Evolutionary conservation across 2,888 invertebrate species (phyloP), one percentile per base, ranked within the genome.

Genomic region (Scaptodrosophila latifasciaeformis): DNA sequence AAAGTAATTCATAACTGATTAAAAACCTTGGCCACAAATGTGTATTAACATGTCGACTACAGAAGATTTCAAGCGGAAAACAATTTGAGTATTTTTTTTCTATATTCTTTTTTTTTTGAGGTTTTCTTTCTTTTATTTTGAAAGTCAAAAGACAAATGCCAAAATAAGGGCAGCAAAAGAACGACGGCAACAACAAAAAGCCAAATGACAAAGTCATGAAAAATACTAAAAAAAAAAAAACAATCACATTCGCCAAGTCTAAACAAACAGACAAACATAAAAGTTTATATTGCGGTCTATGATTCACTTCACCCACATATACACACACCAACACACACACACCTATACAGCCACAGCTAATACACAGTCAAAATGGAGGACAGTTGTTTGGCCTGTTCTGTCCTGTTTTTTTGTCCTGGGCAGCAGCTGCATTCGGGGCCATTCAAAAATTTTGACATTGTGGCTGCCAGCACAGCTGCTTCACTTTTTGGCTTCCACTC

Each of bases 261-360:
- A 37, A 42, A 42, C 40, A 43, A 21, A 63, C 49, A 52, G 65
- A 76, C 79, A 69, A 74, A 74, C 79, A 74, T 74, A 78, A 78
- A 74, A 78, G 69, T 74, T 78, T 74, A 74, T 74, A 74, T 74
- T 74, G 74, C 74, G 74, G 74, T 74, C 79, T 76, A 75, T 79
- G 74, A 72, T 72, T 79, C 72, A 72, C 69, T 65, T 7, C 43
- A 27, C 35, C 39, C 46, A 18, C 34, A 39, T 35, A n/a, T n/a
- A n/a, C n/a, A n/a, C n/a, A n/a, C n/a, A n/a, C n/a, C n/a, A n/a
- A n/a, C n/a, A n/a, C n/a, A n/a, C n/a, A n/a, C n/a, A n/a, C n/a
- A n/a, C n/a, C n/a, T n/a, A 47, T 44, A 43, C 49, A 48, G 44
- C 34, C 47, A 49, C 47, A 31, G 48, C 50, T 27, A 49, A 43